Conservation (phyloP, 2,888 invertebrate species). For the Rhagium mordax region DNA sequence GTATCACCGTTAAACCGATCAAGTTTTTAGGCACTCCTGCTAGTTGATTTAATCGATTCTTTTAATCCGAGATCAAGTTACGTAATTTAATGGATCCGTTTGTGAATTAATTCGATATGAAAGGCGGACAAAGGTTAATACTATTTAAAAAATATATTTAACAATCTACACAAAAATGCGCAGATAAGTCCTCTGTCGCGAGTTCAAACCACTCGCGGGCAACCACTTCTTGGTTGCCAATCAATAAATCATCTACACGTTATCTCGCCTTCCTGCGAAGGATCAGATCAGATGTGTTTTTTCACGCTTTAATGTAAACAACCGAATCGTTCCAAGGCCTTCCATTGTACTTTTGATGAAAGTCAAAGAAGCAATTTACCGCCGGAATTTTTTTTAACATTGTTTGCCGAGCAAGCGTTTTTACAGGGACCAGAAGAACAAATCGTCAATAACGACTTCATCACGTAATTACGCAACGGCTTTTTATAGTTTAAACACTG, state of each 20-base stretch:
- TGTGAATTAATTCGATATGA: too few relatives aligned
- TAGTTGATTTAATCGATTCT: too few relatives aligned
- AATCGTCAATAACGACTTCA: background rate
- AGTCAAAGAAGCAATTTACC: background rate
- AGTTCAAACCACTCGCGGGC: too few relatives aligned
- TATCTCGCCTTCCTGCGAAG: constrained; percentile 7
- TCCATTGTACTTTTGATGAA: constrained; percentile 4
- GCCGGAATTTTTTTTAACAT: background rate
- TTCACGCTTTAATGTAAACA: background rate
- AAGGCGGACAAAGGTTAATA: too few relatives aligned
- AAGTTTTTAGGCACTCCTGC: too few relatives aligned
- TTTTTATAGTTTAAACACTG: background rate
- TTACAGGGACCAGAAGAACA: background rate
- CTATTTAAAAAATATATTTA: too few relatives aligned
- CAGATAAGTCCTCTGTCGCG: too few relatives aligned
- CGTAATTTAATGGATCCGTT: too few relatives aligned
- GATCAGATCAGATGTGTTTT: constrained; percentile 11
- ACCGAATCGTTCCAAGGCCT: constrained; percentile 17
- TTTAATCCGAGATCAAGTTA: too few relatives aligned
- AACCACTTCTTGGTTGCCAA: background rate
- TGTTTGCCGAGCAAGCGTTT: background rate
- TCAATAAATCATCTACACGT: constrained; percentile 12
- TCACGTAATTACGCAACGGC: background rate
- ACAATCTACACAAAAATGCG: too few relatives aligned
- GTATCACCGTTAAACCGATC: too few relatives aligned